Base-by-base conservation (phyloP, 2,888 invertebrate species). In the Halictus quadricinctus region DNA sequence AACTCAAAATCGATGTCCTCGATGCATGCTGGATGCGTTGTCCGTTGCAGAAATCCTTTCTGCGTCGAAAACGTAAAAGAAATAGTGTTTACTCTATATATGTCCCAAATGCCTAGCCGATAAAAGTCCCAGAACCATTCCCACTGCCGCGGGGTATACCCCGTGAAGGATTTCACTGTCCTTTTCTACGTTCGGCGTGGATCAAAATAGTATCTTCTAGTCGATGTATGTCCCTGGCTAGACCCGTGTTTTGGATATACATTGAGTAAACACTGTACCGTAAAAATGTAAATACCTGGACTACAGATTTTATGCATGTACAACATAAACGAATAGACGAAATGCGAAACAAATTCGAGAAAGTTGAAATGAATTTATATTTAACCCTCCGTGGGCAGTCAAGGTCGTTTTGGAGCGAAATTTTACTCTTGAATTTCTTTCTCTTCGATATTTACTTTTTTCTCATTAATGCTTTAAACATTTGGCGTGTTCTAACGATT, bases 21-120 rank as follows among this genome's bases (percentile, higher is more conserved):
- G 81, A 29, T 77, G 79, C 90, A 88, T 90, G 83, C 82, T 79
- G 83, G 70, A 76, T 72, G 73, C 66, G 6, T 25, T 46, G 15
- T 74, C 21, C 29, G 1, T 74, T 36, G 50, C 25, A 41, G 75
- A 74, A 79, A 81, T 73, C 73, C 73, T 50, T 73, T 73, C 73
- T 50, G 29, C 15, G 46, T 15, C 15, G 15, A 15, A 25, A 64
- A 29, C 64, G 15, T 64, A 29, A 36, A 36, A 36, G 36, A 36
- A 36, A 36, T 36, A 36, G 36, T 36, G 36, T 36, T 36, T 36
- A 36, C 36, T 36, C 36, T 5, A 36, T 36, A 4, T 36, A 36
- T 36, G 36, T 36, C 36, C 36, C 36, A 36, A 36, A 36, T 36
- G 0, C 36, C 36, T 36, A 36, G 5, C 36, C 36, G 36, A 36